Evolutionary conservation across 2,113 vertebrate species (phyloP).

Genomic region (Mirounga angustirostris): DNA sequence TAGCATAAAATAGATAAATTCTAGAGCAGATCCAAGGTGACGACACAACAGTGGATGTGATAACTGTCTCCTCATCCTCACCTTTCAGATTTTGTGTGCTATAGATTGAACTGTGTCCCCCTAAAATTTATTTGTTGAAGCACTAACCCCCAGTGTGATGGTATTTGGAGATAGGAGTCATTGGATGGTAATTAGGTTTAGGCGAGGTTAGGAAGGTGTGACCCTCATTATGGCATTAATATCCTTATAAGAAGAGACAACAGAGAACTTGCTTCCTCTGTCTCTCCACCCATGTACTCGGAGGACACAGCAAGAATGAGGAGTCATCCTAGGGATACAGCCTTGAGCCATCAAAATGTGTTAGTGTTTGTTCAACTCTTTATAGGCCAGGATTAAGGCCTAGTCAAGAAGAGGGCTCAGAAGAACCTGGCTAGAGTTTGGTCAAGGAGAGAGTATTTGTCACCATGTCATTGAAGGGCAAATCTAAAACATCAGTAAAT

Average conservation of each 20-base stretch:
- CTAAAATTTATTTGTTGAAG: neutral
- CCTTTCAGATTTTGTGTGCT: neutral
- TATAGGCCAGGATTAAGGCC: neutral
- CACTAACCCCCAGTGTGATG: too few species aligned
- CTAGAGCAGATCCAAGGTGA: neutral
- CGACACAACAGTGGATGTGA: neutral
- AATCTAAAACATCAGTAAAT: neutral
- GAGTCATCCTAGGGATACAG: neutral
- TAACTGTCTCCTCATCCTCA: neutral
- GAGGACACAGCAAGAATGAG: neutral
- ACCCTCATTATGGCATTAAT: neutral
- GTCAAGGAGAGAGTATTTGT: neutral
- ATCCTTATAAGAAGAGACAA: neutral
- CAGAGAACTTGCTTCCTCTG: neutral
- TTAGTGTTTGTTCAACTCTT: neutral
- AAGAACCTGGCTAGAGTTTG: neutral
- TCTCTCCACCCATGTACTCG: neutral
- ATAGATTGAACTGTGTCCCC: neutral
- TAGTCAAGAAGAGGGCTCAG: neutral
- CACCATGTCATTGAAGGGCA: neutral
- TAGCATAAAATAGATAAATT: constrained; percentile 32
- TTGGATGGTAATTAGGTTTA: neutral
- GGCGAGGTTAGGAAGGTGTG: neutral
- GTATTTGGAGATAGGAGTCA: neutral
- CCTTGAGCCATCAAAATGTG: neutral